Base-by-base conservation (phyloP, 2,113 vertebrate species). In the Lonchura striata region DNA sequence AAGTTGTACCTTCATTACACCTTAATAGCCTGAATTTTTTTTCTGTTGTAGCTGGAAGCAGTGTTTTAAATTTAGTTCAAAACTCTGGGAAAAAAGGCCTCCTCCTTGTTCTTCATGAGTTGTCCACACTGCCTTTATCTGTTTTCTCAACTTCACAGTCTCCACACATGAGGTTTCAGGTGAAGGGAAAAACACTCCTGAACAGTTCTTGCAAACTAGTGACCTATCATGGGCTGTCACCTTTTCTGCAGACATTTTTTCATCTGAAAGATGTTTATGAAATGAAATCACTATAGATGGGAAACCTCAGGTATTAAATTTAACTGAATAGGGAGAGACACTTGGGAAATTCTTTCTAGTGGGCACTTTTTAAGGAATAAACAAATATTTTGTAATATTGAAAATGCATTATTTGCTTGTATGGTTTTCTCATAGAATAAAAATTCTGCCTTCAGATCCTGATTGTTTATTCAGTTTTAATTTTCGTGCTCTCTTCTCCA, bases 1-100 rank as follows among this genome's bases (percentile, higher is more conserved):
- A 79, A 59, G 66, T 80, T 52, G 78, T 83, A 95, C 93, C 89
- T 94, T 68, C 91, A 92, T 94, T 95, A 93, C 27, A 79, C 90
- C 88, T 81, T 96, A 97, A 96, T 87, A 76, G 53, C 24, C 61
- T 75, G 65, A 35, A 59, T 61, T 76, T 66, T 89, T 74, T 72
- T 86, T 84, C 50, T 50, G 13, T 78, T 88, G 27, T 85, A 94
- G 63, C n/a, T 84, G 35, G 49, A 71, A 97, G 70, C 5, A 11
- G 21, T 71, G 37, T 81, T 97, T 94, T 78, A 93, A 96, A 87
- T 93, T 94, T 86, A 52, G 66, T 88, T 90, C 57, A 79, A 86
- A 91, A 85, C 30, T 71, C 33, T 44, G 47, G 50, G 42, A 85
- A 64, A 50, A 66, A 42, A 91, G 81, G 14, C 44, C 74, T 81